Base-by-base conservation (phyloP, 2,113 vertebrate genomes). In the Varanus komodoensis region DNA sequence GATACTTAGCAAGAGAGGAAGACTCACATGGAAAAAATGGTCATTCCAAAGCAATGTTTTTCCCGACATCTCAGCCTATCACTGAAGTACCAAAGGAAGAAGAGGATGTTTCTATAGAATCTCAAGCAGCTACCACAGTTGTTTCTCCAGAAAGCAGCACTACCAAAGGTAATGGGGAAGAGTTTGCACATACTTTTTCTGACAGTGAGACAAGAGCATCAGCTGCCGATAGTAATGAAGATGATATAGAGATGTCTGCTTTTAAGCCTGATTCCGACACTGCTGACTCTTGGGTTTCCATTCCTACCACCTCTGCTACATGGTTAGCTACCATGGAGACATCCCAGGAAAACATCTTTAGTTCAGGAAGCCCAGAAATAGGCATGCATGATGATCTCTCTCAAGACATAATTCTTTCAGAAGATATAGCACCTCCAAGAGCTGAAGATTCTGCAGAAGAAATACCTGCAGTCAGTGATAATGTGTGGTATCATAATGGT, bases 241-340 rank as follows among this genome's bases (percentile, higher is more conserved):
- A 97, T 88, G 97, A 96, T 54, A 95, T 92, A 89, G 91, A 97
- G 54, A 0, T 96, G 69, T 92, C 96, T 71, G 82, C 93, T 90
- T 93, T 96, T 81, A 97, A 93, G 90, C 91, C 96, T 23, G 92
- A 89, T 54, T 64, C 38, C 2, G 94, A 94, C 85, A 88, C 93
- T 3, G 96, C 97, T 54, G 94, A 97, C 87, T 95, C 96, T 90
- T 96, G 96, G 88, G 95, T 93, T 83, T 96, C 96, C 0, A 92
- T 94, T 83, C 94, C 93, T n/a, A 93, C 95, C 17, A 93, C 90
- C 48, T 96, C 97, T 29, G 88, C 97, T 32, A 50, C 87, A 38
- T 90, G 92, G 0, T 86, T 93, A 73, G 23, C 89, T 92, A 94
- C 94, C 29, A 95, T 95, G n/a, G 92, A 96, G 23, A 84, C 92